Evolutionary conservation across 2,797 vertebrate species (phyloP), one percentile per base, ranked within the genome.

Genomic region (Discoglossus pictus): DNA sequence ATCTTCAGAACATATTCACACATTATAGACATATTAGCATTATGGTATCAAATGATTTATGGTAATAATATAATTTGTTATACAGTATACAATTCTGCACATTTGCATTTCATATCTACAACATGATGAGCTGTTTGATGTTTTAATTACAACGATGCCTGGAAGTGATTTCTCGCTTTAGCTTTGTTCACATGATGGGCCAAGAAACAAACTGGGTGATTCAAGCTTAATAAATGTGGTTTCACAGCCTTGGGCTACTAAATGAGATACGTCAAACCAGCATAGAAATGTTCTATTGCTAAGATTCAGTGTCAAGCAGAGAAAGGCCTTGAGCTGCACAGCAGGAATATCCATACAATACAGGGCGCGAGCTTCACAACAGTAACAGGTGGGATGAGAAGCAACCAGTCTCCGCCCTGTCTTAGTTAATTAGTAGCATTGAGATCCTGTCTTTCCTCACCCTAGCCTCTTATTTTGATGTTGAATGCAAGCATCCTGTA

Each of bases 301-400:
- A 10, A 20, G 2, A 36, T 20, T 62, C 58, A 17, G 25, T 48
- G 34, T 35, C 51, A 56, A 27, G 34, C 59, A 56, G 51, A 9
- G 59, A 55, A 55, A 42, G 67, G 40, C 50, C 59, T 62, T 1
- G 17, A 62, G 51, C 34, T 20, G 52, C 66, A 69, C 66, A 69
- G 58, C 50, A 61, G 58, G 66, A 12, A 39, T 40, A 63, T 44
- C 31, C 38, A 55, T 56, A 70, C 67, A 48, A 27, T 62, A 27
- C 24, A 17, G 23, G 60, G 23, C n/a, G 35, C 9, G 23, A 39
- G 31, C 48, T 54, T 47, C 16, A 38, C 15, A 20, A 61, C 34
- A 61, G 24, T 44, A 55, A 43, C 21, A 69, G 65, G 56, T 61
- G 56, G 47, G 55, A 35, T 51, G n/a, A 36, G 21, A 39, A 55